Evolutionary conservation across 1,140 invertebrate genomes (phyloP).

Genomic region (Scaptomyza hsui): DNA sequence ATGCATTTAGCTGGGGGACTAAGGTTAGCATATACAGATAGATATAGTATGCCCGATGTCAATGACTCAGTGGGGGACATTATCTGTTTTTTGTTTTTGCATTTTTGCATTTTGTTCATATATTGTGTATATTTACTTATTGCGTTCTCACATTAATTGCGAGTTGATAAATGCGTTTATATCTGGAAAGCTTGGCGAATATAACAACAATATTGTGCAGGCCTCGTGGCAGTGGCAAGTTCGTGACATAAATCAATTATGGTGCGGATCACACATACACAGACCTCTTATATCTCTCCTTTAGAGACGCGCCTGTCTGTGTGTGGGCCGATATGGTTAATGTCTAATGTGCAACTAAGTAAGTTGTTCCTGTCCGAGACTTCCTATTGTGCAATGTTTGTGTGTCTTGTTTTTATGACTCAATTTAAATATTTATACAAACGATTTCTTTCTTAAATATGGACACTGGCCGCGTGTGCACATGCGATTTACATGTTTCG

Average conservation of each 20-base stretch:
- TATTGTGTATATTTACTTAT: no score
- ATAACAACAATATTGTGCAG: slow-evolving; percentile 17
- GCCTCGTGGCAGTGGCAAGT: slow-evolving; percentile 45
- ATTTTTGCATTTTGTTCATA: slow-evolving; percentile 4
- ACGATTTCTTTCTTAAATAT: slow-evolving; percentile 40
- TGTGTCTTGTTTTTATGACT: slow-evolving; percentile 66
- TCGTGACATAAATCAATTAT: slow-evolving; percentile 73
- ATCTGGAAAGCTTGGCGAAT: slow-evolving; percentile 19
- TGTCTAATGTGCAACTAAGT: slow-evolving; percentile 23
- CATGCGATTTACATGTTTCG: slow-evolving; percentile 62
- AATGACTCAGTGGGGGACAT: slow-evolving; percentile 58
- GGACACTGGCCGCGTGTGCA: slow-evolving; percentile 37
- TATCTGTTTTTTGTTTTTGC: slow-evolving; percentile 58
- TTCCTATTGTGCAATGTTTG: slow-evolving; percentile 64
- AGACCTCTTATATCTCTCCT: slow-evolving; percentile 4
- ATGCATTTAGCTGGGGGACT: slow-evolving; percentile 30
- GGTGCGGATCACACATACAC: slow-evolving; percentile 25
- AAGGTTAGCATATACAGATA: slow-evolving; percentile 61
- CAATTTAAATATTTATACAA: slow-evolving; percentile 69
- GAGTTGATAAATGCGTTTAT: slow-evolving; percentile 52
- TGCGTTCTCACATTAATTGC: slow-evolving; percentile 29
- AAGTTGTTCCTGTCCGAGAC: slow-evolving; percentile 43
- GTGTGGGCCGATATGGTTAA: slow-evolving; percentile 64
- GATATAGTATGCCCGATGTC: slow-evolving; percentile 43
- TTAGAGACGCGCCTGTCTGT: slow-evolving; percentile 11